Base-by-base conservation (phyloP, 1,140 invertebrate species). In the Bombus balteatus region DNA sequence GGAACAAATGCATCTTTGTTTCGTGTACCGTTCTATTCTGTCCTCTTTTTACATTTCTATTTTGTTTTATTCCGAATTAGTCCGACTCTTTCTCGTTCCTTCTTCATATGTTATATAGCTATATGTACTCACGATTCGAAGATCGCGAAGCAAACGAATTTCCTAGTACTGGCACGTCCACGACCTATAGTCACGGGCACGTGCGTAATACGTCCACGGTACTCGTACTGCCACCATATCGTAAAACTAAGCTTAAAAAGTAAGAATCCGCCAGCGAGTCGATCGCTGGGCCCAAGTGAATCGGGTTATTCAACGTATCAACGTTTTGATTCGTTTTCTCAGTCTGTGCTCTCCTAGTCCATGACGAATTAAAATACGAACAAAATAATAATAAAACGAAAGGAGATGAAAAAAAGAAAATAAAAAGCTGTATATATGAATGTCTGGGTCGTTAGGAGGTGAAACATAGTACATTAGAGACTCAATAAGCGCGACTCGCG, bases 281-380 rank as follows among this genome's bases (percentile, higher is more conserved):
- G 71, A 62, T 53, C 82, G 53, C 90, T 80, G 80, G 82, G 68
- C 57, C 62, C 57, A 87, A 90, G 87, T 85, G 88, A 90, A 91
- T 89, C 66, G 83, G 28, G 80, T 90, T 65, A 65, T 41, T 84
- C 74, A 81, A 90, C 87, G 89, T 74, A 89, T 91, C 92, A 92
- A 93, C 93, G 91, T 89, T 94, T 93, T 93, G 92, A 94, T 94
- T 94, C 92, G 89, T 93, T 92, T 90, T 93, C 87, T 95, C 94
- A 95, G 94, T 95, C 94, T 95, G 93, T 94, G 93, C 93, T 94
- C 94, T 95, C 94, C 92, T 93, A 92, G 93, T 93, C 92, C 93
- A 91, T 92, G 91, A 91, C 84, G 87, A 89, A 88, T 92, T 85
- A 87, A 70, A 90, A 90, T 87, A 88, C 74, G 74, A 81, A 59